Evolutionary conservation across 2,888 invertebrate genomes (phyloP).

Genomic region (Agriopis leucophaearia): DNA sequence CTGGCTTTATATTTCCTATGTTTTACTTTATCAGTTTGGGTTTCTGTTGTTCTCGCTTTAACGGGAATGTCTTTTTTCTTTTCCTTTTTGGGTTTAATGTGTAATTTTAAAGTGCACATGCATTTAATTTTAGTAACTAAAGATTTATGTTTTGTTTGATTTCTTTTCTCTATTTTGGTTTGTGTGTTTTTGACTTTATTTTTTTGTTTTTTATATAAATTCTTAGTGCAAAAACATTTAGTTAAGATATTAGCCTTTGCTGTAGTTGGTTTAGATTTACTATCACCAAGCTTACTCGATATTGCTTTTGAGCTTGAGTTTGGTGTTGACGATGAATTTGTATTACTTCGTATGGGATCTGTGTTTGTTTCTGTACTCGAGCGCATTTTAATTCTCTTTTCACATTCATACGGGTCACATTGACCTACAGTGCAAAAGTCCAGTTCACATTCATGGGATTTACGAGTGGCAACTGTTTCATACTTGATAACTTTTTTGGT

Average conservation of each 20-base stretch:
- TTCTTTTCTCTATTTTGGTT: conserved; percentile 32
- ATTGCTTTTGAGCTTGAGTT: conserved; percentile 26
- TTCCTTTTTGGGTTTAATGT: background rate
- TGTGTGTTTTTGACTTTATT: background rate
- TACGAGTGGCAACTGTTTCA: conserved; percentile 3
- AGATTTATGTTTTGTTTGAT: background rate
- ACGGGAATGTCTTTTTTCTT: background rate
- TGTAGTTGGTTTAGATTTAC: background rate
- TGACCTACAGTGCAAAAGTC: conserved; percentile 50
- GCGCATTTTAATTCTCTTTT: conserved; percentile 37
- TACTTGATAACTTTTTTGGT: conserved; percentile 8
- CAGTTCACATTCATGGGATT: conserved; percentile 55
- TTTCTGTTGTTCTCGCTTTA: conserved; percentile 18
- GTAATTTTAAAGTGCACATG: conserved; percentile 3
- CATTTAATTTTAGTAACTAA: background rate
- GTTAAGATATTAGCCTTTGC: background rate
- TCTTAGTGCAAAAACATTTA: background rate
- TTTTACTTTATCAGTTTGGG: conserved; percentile 11
- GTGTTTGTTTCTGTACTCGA: conserved; percentile 24
- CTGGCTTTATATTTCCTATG: conserved; percentile 6
- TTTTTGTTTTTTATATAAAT: background rate
- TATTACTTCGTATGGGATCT: conserved; percentile 19
- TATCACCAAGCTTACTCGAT: background rate
- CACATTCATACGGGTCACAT: conserved; percentile 54
- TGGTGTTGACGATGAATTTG: conserved; percentile 27